Evolutionary conservation across 2,113 vertebrate genomes (phyloP).

Genomic region (Thalassoma bifasciatum): DNA sequence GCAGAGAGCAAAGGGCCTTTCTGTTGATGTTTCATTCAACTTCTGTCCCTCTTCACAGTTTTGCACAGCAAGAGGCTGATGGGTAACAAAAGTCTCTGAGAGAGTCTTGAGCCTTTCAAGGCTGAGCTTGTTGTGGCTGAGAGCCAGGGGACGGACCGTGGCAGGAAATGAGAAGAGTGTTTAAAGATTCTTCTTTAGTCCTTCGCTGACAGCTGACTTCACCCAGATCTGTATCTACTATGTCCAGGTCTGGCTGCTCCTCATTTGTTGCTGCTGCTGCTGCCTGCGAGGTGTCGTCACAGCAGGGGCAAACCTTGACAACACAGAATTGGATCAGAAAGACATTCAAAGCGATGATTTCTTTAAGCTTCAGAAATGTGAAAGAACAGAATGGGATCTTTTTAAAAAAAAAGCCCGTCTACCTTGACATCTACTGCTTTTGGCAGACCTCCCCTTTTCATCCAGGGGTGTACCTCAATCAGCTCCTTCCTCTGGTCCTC

Average conservation of each 20-base stretch:
- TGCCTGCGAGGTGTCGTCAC: constrained; percentile 75
- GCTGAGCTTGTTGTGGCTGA: constrained; percentile 13
- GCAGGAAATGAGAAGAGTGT: constrained; percentile 14
- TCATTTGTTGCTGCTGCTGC: constrained; percentile 75
- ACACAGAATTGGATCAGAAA: not conserved
- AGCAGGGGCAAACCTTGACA: constrained; percentile 88
- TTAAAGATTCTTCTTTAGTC: constrained; percentile 56
- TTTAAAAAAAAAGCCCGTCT: constrained; percentile 38
- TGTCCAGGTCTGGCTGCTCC: constrained; percentile 82
- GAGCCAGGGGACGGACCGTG: not conserved
- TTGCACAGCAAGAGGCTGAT: not conserved
- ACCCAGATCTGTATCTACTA: constrained; percentile 73
- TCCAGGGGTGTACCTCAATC: constrained; percentile 90
- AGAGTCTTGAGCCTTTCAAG: constrained; percentile 8
- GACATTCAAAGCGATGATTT: no score
- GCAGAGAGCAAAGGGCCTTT: not conserved
- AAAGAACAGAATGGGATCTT: not conserved
- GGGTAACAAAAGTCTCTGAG: constrained; percentile 11
- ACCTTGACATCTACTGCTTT: constrained; percentile 87
- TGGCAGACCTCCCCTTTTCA: constrained; percentile 87
- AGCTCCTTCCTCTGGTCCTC: constrained; percentile 91
- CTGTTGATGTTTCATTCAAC: constrained; percentile 1
- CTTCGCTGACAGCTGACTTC: constrained; percentile 68
- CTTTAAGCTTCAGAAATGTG: no score
- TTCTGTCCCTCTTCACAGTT: constrained; percentile 21